Evolutionary conservation across 2,797 vertebrate species (phyloP).

Genomic region (Tinamus major): DNA sequence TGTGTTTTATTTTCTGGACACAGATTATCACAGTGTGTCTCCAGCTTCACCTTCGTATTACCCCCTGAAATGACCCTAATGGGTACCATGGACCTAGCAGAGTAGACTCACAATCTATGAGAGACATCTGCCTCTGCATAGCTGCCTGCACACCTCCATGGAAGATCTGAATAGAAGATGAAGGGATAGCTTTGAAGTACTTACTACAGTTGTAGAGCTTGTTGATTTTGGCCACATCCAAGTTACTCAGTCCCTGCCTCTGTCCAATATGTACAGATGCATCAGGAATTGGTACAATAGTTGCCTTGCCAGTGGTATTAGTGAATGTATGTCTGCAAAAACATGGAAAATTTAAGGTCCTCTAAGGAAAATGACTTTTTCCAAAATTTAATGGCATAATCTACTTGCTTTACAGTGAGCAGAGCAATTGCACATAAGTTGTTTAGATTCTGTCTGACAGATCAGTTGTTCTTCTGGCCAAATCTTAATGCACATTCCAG

Average conservation of each 20-base stretch:
- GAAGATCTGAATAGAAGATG: neutral
- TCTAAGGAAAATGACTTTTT: neutral
- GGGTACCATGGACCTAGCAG: neutral
- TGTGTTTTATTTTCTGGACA: neutral
- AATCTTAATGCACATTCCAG: neutral
- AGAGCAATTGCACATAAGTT: neutral
- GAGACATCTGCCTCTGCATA: neutral
- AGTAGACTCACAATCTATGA: neutral
- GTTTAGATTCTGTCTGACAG: neutral
- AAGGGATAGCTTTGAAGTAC: neutral
- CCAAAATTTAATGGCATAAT: neutral
- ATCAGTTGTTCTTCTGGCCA: neutral
- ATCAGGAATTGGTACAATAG: constrained; percentile 89
- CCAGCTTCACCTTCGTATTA: neutral
- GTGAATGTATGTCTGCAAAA: constrained; percentile 85
- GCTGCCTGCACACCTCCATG: neutral
- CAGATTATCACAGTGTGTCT: neutral
- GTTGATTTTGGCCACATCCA: constrained; percentile 90
- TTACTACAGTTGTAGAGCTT: constrained; percentile 87
- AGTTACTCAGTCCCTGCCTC: constrained; percentile 84
- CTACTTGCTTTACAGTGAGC: neutral
- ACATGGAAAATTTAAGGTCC: neutral
- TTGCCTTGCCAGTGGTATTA: constrained; percentile 84
- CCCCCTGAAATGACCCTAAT: neutral
- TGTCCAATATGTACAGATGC: constrained; percentile 86